Percentiles rank a stretch among this genome's conserved stretches.
Conservation (phyloP, 2,113 vertebrate genomes). For the Meleagris gallopavo region DNA sequence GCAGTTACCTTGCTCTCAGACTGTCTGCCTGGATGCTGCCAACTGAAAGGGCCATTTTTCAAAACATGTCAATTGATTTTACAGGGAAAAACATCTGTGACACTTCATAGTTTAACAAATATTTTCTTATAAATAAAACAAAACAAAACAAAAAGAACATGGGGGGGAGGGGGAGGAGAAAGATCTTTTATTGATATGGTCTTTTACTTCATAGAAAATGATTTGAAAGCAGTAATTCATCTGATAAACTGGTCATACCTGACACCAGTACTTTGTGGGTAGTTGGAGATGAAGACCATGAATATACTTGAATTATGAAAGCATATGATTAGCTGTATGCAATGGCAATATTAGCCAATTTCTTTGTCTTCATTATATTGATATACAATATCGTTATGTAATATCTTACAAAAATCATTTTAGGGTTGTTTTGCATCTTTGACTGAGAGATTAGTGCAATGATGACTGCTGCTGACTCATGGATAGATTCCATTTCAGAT, state of each 20-base stretch:
- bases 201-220: not conserved
- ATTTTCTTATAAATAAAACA: not conserved
- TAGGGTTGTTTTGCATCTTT: not conserved
- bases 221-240: not conserved
- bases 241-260: not conserved
- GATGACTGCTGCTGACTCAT: not conserved
- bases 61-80: not conserved
- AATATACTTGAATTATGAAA: not conserved
- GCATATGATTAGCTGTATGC: not conserved
- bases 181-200: not conserved
- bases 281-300: not conserved
- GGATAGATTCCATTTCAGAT: not conserved
- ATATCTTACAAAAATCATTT: not conserved
- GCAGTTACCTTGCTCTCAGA: not conserved
- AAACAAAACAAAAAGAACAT: not conserved
- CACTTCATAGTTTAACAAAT: not conserved
- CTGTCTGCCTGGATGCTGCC: not conserved
- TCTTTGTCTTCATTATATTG: not conserved
- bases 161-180: not conserved
- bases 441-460: not conserved
- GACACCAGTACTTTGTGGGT: not conserved
- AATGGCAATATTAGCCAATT: not conserved
- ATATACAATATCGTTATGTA: not conserved
- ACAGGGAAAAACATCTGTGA: not conserved
- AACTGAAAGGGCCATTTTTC: not conserved